These are phyloP conservation scores for Pristionchus maxplancki DNA, from an alignment of 2,888 invertebrate species.

Conservation along the genomic window DNA sequence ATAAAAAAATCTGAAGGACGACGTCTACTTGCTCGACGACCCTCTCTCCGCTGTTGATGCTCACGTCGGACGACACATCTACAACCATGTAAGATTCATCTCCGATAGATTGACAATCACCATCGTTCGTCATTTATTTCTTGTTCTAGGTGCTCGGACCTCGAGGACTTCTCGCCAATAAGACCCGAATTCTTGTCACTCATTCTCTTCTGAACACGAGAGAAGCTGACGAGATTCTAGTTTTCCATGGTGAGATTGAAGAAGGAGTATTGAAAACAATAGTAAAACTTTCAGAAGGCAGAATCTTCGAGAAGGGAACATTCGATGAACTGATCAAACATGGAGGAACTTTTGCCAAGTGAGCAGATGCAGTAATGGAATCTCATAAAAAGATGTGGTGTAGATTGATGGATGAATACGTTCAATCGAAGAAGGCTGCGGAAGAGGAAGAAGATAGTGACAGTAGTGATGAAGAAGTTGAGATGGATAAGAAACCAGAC, in stretches of 20 bases:
- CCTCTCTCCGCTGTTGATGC: slow-evolving; percentile 95
- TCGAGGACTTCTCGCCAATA: slow-evolving; percentile 80
- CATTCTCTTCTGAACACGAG: slow-evolving; percentile 95
- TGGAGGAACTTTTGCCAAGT: slow-evolving; percentile 78
- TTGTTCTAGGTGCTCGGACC: slow-evolving; percentile 87
- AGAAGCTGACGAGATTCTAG: slow-evolving; percentile 91
- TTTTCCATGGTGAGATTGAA: slow-evolving; percentile 82
- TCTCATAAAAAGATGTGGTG: background rate
- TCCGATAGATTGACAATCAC: background rate
- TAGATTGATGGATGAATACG: slow-evolving; percentile 76
- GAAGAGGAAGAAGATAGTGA: slow-evolving; percentile 52
- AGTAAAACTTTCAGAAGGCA: slow-evolving; percentile 80
- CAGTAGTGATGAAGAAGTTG: background rate
- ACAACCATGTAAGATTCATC: slow-evolving; percentile 80
- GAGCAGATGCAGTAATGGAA: background rate
- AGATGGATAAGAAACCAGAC: background rate
- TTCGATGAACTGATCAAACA: slow-evolving; percentile 90
- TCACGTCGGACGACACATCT: slow-evolving; percentile 98
- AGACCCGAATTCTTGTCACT: slow-evolving; percentile 93
- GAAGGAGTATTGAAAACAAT: background rate
- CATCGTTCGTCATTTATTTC: too few relatives aligned
- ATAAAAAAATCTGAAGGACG: slow-evolving; percentile 78
- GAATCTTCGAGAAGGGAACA: slow-evolving; percentile 86
- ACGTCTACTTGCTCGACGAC: slow-evolving; percentile 94
- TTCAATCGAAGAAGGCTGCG: slow-evolving; percentile 60